These are phyloP conservation scores for Drosophila pseudoananassae DNA, from an alignment of 1,140 invertebrate species.

Conservation along the genomic window DNA sequence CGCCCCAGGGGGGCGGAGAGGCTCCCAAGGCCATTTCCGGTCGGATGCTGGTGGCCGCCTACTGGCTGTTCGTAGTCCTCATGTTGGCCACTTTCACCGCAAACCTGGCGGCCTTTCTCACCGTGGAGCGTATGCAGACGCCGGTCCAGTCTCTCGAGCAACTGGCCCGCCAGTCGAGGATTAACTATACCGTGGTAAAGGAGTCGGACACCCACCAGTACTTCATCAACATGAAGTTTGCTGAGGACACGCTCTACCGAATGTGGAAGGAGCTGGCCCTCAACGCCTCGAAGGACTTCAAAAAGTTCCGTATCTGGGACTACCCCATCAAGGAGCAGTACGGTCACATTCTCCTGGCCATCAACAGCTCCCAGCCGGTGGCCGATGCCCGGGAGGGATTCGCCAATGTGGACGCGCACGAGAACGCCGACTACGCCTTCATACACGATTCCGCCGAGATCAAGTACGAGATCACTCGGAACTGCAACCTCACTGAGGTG, in stretches of 20 bases:
- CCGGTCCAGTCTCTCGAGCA: slow-evolving; percentile 95
- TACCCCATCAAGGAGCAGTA: slow-evolving; percentile 96
- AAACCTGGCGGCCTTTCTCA: slow-evolving; percentile 98
- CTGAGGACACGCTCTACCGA: slow-evolving; percentile 94
- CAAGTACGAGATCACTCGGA: slow-evolving; percentile 91
- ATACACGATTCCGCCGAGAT: slow-evolving; percentile 95
- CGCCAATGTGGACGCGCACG: slow-evolving; percentile 89
- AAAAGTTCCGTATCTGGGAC: slow-evolving; percentile 92
- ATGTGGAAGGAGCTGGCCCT: slow-evolving; percentile 95
- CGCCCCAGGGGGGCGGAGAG: slow-evolving; percentile 95
- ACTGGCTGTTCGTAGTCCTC: slow-evolving; percentile 96
- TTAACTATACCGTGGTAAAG: slow-evolving; percentile 95
- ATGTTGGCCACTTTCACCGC: slow-evolving; percentile 98
- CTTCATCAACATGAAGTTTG: slow-evolving; percentile 96
- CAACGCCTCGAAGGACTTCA: slow-evolving; percentile 88
- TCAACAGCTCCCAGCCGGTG: slow-evolving; percentile 91
- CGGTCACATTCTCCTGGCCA: slow-evolving; percentile 93
- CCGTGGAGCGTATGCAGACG: slow-evolving; percentile 97
- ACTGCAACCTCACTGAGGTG: slow-evolving; percentile 94
- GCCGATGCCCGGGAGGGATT: slow-evolving; percentile 89
- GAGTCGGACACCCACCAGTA: slow-evolving; percentile 92
- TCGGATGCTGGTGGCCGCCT: slow-evolving; percentile 93
- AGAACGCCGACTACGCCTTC: slow-evolving; percentile 93
- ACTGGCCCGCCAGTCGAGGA: slow-evolving; percentile 92
- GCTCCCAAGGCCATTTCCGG: slow-evolving; percentile 93